Percentiles rank a stretch among this genome's conserved stretches.
phyloP scores from a whole-genome alignment of 2,888 invertebrate genomes.

The Harpalus rubripes region DNA sequence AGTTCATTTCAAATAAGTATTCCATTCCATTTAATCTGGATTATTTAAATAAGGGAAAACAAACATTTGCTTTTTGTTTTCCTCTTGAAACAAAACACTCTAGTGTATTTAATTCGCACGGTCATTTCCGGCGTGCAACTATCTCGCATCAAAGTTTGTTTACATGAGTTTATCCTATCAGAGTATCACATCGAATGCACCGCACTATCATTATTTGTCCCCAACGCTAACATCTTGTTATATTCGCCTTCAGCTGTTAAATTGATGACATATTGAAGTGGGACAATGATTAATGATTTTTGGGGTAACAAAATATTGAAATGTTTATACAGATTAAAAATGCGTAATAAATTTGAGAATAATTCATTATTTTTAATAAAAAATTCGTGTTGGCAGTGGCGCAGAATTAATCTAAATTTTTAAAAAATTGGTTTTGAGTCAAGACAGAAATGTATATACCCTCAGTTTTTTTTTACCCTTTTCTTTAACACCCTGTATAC shows the following conservation, averaged over 20 bases:
- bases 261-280: not conserved
- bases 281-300: not conserved
- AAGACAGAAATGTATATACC: too few species aligned
- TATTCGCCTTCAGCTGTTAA: not conserved
- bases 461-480: too few species aligned
- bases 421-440: too few species aligned
- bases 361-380: too few species aligned
- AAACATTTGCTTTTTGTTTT: not conserved
- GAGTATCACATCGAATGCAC: not conserved
- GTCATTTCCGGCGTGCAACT: not conserved
- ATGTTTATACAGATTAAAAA: too few species aligned
- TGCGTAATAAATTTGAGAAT: too few species aligned
- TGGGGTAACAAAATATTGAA: too few species aligned
- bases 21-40: not conserved
- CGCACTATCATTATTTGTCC: not conserved
- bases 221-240: not conserved
- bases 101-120: not conserved
- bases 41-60: not conserved
- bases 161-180: not conserved
- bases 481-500: too few species aligned
- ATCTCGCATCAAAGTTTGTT: not conserved
- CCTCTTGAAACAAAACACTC: not conserved
- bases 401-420: too few species aligned
- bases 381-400: too few species aligned
- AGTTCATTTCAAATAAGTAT: not conserved